Percentiles rank a stretch among this genome's conserved stretches.
These are phyloP conservation scores for Solenopsis fugax DNA, from an alignment of 1,140 invertebrate species.

Conservation along the genomic window DNA sequence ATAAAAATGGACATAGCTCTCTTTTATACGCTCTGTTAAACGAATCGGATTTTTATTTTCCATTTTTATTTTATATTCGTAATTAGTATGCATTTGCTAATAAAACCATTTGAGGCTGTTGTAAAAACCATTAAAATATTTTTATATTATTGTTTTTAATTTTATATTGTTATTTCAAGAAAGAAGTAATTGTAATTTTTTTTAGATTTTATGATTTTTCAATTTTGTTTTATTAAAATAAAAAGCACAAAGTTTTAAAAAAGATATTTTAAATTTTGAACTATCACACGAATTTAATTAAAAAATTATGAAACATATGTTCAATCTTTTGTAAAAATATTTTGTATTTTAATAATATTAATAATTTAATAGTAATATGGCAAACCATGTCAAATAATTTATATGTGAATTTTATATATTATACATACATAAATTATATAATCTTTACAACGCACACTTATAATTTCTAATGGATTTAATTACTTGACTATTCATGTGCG, in stretches of 20 bases:
- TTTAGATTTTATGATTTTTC: no score
- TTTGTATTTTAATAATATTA: no score
- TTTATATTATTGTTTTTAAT: background rate
- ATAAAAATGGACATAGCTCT: background rate
- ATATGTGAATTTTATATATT: background rate
- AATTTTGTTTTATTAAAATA: no score
- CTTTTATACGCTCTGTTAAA: background rate
- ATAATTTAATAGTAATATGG: background rate
- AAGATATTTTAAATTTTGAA: no score
- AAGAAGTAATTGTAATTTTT: no score
- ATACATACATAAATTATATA: background rate
- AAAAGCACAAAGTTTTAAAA: no score
- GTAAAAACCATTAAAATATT: background rate
- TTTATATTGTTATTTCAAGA: background rate
- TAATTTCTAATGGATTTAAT: background rate
- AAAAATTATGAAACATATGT: background rate
- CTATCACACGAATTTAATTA: background rate
- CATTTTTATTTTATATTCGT: slow-evolving; percentile 11
- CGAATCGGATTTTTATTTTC: background rate
- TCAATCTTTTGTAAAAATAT: background rate
- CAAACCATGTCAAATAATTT: background rate
- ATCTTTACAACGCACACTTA: background rate
- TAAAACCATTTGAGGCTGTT: background rate
- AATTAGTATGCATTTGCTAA: background rate
- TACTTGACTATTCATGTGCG: background rate